phyloP scores from a whole-genome alignment of 2,797 vertebrate species.

The Spinibarbus caldwelli region DNA sequence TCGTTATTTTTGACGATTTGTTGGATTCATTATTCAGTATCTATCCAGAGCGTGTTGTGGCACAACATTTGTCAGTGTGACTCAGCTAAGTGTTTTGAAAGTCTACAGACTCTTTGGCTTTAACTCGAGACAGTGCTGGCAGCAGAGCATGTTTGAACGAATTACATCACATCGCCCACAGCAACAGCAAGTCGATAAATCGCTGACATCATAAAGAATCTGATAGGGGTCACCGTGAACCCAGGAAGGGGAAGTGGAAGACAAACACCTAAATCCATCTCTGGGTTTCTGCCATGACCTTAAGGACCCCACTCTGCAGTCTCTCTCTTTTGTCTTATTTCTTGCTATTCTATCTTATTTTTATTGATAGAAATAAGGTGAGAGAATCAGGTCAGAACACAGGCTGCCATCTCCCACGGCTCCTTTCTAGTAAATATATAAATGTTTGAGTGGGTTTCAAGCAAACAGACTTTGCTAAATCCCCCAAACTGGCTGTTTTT shows the following conservation, averaged over 20 bases:
- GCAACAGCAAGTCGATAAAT: slow-evolving; percentile 70
- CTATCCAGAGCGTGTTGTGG: neutral
- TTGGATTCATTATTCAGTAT: neutral
- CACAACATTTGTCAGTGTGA: neutral
- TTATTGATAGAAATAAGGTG: neutral
- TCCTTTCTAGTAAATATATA: neutral
- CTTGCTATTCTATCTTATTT: slow-evolving; percentile 1
- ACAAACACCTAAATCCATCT: slow-evolving; percentile 21
- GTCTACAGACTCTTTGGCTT: slow-evolving; percentile 5
- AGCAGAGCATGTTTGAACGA: slow-evolving; percentile 1
- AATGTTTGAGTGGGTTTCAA: neutral
- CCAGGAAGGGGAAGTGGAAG: slow-evolving; percentile 27
- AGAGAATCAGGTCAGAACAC: neutral
- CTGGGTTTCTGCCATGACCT: slow-evolving; percentile 43
- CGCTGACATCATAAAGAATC: slow-evolving; percentile 72
- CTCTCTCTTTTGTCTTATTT: neutral
- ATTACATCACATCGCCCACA: slow-evolving; percentile 35
- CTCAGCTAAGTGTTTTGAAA: slow-evolving; percentile 10
- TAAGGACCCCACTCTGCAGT: neutral
- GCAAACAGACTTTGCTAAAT: neutral
- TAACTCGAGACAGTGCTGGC: neutral
- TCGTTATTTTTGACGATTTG: neutral
- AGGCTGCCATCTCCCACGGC: neutral
- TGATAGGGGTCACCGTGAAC: slow-evolving; percentile 64
- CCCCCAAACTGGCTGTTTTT: neutral